Base-by-base conservation (phyloP, 2,797 vertebrate genomes). In the Sebastes elongatus region DNA sequence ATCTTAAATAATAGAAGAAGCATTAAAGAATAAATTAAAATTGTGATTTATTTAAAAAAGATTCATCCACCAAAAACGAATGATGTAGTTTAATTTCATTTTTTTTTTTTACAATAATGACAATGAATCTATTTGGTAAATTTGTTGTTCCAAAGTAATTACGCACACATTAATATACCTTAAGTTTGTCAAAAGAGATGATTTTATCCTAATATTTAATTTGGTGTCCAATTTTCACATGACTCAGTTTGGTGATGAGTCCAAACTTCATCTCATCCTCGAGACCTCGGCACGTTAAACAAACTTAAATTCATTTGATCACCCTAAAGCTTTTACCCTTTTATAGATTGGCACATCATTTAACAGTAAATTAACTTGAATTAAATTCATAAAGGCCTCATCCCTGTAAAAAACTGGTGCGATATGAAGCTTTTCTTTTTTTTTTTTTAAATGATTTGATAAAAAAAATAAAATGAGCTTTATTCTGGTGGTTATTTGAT, bases 21-120 rank as follows among this genome's bases (percentile, higher is more conserved):
- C 10, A 25, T 22, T 1, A 2, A 46, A 20, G 18, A 7, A 16
- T 32, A 9, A 18, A 1, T 38, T 46, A 1, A 56, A 30, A 52
- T 4, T 2, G 3, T 3, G 2, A 0, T 4, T 46, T 11, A 10
- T 35, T 53, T 70, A 9, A 27, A 18, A 18, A 38, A 2, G 0
- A 63, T 22, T 27, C 6, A 6, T 10, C 8, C n/a, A 3, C 3
- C 3, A 53, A 35, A 1, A 35, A 22, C 1, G 1, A 23, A 61
- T 57, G 22, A 38, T 10, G 22, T 4, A 27, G 27, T 27, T 27
- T 27, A 5, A 27, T 27, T 27, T 27, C 27, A 27, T 27, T 27
- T 27, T 27, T 25, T 25, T 25, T 25, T 35, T 32, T 53, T 5
- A 56, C 4, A 30, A 49, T n/a, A 20, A 23, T 20, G 1, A n/a